Evolutionary conservation across 2,888 invertebrate species (phyloP), one percentile per base, ranked within the genome.

Genomic region (Caenorhabditis virilis): DNA sequence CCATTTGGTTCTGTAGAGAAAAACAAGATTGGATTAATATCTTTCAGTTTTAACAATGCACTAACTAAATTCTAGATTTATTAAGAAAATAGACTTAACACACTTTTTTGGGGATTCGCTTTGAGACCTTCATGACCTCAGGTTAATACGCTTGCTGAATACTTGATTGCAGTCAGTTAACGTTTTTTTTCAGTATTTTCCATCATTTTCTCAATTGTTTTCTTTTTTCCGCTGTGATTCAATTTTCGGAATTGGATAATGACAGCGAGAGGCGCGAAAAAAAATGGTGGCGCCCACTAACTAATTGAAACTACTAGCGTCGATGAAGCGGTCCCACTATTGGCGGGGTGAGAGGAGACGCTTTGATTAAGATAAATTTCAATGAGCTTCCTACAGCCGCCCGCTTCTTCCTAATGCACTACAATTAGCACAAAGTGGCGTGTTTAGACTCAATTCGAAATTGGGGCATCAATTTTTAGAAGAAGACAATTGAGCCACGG

Each of bases 1-100:
- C 97, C 97, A 97, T 87, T 97, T 97, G 84, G 97, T 97, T 85
- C 93, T 93, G 88, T 33, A 84, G 82, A 2, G 33, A 23, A 54
- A 57, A 57, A 62, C 52, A n/a, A n/a, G n/a, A n/a, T n/a, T n/a
- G n/a, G n/a, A n/a, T n/a, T n/a, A n/a, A n/a, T n/a, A n/a, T n/a
- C n/a, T n/a, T n/a, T n/a, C n/a, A n/a, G n/a, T n/a, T n/a, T n/a
- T n/a, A n/a, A n/a, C n/a, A n/a, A n/a, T n/a, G n/a, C n/a, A n/a
- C n/a, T n/a, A n/a, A n/a, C n/a, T n/a, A n/a, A n/a, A n/a, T n/a
- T n/a, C n/a, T n/a, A n/a, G n/a, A n/a, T n/a, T n/a, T n/a, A n/a
- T n/a, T n/a, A n/a, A n/a, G n/a, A n/a, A n/a, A n/a, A n/a, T n/a
- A n/a, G n/a, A n/a, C n/a, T n/a, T n/a, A n/a, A n/a, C n/a, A n/a